Evolutionary conservation across 2,888 invertebrate genomes (phyloP).

Genomic region (Aporophyla nigra): DNA sequence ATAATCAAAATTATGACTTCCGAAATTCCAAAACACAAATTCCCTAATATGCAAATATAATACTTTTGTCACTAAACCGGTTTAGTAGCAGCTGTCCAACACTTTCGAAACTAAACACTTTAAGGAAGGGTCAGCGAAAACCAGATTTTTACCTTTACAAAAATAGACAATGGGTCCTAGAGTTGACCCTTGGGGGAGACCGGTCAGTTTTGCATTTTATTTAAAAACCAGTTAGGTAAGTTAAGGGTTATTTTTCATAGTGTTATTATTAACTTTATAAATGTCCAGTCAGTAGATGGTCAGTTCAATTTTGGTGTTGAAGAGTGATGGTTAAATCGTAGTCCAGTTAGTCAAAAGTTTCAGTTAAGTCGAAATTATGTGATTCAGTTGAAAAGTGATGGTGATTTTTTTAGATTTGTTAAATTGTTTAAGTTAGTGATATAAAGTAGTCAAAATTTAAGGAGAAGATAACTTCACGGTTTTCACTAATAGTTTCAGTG

Average conservation of each 20-base stretch:
- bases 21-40: constrained; percentile 59
- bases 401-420: background rate
- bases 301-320: constrained; percentile 81
- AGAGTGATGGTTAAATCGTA: constrained; percentile 68
- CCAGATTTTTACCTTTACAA: constrained; percentile 88
- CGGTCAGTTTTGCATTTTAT: constrained; percentile 84
- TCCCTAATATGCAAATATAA: constrained; percentile 67
- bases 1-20: constrained; percentile 52
- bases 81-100: constrained; percentile 82
- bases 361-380: constrained; percentile 34
- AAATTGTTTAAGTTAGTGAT: background rate
- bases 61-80: constrained; percentile 77
- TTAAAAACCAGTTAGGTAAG: constrained; percentile 83
- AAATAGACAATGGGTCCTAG: constrained; percentile 81
- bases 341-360: constrained; percentile 59
- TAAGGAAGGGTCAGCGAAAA: constrained; percentile 88
- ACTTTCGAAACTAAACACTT: constrained; percentile 78
- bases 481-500: background rate
- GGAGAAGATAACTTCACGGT: background rate
- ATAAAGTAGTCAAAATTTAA: background rate
- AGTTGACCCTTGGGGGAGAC: constrained; percentile 87
- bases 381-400: background rate
- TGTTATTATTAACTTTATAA: constrained; percentile 77
- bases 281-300: constrained; percentile 77
- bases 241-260: constrained; percentile 80